Conservation (phyloP, 2,113 vertebrate genomes). For the Entomyzon cyanotis region DNA sequence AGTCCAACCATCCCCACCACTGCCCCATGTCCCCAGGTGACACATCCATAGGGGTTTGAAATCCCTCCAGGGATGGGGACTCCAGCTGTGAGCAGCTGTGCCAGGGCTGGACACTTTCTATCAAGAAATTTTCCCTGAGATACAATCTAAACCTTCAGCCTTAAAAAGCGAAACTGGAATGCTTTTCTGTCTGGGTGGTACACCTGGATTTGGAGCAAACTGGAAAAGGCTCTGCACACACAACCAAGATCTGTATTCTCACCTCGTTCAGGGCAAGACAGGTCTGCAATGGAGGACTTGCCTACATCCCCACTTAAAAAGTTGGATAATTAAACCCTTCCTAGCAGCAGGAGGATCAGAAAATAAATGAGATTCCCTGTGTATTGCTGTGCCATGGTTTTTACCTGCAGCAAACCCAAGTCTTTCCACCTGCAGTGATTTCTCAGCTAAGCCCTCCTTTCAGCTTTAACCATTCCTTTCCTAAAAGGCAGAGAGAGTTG, state of each 20-base stretch:
- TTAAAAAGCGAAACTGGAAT: neutral
- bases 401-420: neutral
- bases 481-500: neutral
- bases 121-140: neutral
- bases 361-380: neutral
- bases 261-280: neutral
- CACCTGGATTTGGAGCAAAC: neutral
- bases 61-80: neutral
- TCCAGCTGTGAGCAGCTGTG: neutral
- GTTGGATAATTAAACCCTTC: neutral
- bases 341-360: neutral
- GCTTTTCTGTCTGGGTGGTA: neutral
- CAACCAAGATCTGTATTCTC: neutral
- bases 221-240: neutral
- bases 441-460: neutral
- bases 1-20: accelerated
- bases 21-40: accelerated
- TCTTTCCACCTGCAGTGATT: neutral
- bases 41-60: neutral
- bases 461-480: neutral
- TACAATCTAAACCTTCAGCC: neutral
- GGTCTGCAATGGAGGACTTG: neutral
- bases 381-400: neutral
- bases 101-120: accelerated
- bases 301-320: accelerated